phyloP scores from a whole-genome alignment of 2,797 vertebrate genomes.

The Lepilemur ruficaudatus region DNA sequence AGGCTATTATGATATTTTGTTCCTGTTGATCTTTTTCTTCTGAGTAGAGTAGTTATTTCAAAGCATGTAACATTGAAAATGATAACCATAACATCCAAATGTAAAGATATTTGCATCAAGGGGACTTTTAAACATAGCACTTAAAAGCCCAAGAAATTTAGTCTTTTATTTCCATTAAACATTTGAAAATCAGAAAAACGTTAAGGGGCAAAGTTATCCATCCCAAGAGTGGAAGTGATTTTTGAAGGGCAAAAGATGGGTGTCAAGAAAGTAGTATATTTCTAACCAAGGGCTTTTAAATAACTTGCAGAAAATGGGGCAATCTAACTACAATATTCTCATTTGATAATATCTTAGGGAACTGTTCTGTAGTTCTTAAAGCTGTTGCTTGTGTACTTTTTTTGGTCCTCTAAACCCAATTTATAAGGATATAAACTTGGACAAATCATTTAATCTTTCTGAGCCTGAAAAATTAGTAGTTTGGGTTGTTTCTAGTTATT shows the following conservation, averaged over 20 bases:
- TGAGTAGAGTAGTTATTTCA: slow-evolving; percentile 48
- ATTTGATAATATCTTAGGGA: not conserved
- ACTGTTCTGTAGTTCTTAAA: not conserved
- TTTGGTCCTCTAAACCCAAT: not conserved
- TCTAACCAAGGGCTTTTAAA: not conserved
- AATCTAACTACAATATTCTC: not conserved
- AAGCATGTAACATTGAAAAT: slow-evolving; percentile 42
- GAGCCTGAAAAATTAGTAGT: not conserved
- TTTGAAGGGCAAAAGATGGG: not conserved
- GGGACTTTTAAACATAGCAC: slow-evolving; percentile 28
- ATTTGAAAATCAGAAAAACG: slow-evolving; percentile 1
- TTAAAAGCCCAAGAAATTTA: slow-evolving; percentile 39
- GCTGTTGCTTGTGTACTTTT: not conserved
- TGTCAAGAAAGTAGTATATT: not conserved
- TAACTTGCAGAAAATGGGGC: not conserved
- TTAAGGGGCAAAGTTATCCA: slow-evolving; percentile 17
- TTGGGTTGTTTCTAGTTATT: not conserved
- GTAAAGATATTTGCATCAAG: slow-evolving; percentile 39
- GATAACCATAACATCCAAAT: slow-evolving; percentile 28
- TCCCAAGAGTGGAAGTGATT: not conserved
- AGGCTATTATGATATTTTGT: slow-evolving; percentile 37
- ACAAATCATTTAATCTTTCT: not conserved
- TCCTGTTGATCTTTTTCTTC: slow-evolving; percentile 40
- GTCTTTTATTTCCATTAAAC: not conserved
- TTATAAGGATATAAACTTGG: not conserved